Conservation (phyloP, 2,888 invertebrate genomes). For the Agrypnus murinus region DNA sequence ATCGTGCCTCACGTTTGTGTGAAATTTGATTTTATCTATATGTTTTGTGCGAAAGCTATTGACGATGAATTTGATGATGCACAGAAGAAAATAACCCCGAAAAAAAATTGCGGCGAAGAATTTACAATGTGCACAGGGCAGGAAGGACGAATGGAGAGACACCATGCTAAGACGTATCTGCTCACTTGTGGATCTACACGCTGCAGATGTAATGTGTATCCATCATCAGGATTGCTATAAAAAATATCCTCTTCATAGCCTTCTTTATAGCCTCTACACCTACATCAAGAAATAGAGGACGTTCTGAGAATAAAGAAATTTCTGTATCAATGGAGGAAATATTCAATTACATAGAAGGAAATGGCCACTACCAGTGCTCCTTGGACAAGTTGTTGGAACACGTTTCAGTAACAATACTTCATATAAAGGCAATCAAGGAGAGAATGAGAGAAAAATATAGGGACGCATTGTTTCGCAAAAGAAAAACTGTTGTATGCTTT, state of each 20-base stretch:
- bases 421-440: too few species aligned
- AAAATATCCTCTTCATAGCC: too few species aligned
- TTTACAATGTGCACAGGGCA: constrained; percentile 16
- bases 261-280: constrained; percentile 6
- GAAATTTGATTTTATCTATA: constrained; percentile 7
- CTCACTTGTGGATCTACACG: constrained; percentile 25
- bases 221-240: constrained; percentile 29
- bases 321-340: constrained; percentile 25
- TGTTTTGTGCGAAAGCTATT: constrained; percentile 8
- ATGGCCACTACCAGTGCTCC: constrained; percentile 8
- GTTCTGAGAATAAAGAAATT: constrained; percentile 5
- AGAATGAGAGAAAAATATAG: too few species aligned
- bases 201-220: constrained; percentile 30
- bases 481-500: too few species aligned
- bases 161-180: constrained; percentile 24
- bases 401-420: too few species aligned
- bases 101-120: background rate
- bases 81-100: background rate
- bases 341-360: constrained; percentile 18
- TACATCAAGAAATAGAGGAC: constrained; percentile 18
- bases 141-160: constrained; percentile 32
- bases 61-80: constrained; percentile 3
- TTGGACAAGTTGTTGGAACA: constrained; percentile 40
- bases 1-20: constrained; percentile 2
- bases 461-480: too few species aligned